A percentile compares a stretch with the other conserved stretches of the same genome.
Conservation (phyloP, 1,140 invertebrate species). For the Venustaconcha ellipsiformis region DNA sequence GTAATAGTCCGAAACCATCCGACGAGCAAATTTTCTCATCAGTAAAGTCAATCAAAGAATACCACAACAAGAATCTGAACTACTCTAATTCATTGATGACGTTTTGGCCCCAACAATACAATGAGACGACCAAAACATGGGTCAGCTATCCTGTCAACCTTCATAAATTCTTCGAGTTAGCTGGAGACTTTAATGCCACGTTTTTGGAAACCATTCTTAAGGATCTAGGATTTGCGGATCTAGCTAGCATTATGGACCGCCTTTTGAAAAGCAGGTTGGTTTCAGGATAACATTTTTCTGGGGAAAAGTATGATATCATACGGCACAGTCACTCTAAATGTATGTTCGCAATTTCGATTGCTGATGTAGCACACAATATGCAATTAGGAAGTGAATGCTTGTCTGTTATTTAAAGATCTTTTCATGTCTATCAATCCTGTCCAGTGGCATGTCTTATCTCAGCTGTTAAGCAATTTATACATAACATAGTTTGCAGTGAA, state of each 20-base stretch:
- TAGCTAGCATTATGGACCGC: conserved; percentile 35
- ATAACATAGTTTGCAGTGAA: no score
- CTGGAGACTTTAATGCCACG: conserved; percentile 12
- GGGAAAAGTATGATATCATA: no score
- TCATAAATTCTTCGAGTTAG: conserved; percentile 26
- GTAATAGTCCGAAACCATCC: conserved; percentile 47
- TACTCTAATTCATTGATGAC: conserved; percentile 49
- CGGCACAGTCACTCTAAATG: no score
- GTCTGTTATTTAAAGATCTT: no score
- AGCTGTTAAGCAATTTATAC: no score
- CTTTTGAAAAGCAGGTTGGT: conserved; percentile 32
- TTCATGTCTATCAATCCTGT: no score
- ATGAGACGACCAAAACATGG: conserved; percentile 35
- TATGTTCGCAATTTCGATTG: no score
- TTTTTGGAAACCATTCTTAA: conserved; percentile 24
- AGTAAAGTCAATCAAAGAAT: conserved; percentile 36
- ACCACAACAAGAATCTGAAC: conserved; percentile 43
- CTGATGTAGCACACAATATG: no score
- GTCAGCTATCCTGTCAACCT: conserved; percentile 21
- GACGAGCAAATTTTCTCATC: conserved; percentile 43
- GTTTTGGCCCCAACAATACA: conserved; percentile 47
- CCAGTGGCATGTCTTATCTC: no score
- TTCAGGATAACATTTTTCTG: no score
- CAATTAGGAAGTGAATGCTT: no score
- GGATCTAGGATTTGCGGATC: conserved; percentile 35